Percentiles rank a stretch among this genome's conserved stretches.
Conservation (phyloP, 2,888 invertebrate species). For the Biston stratarius region DNA sequence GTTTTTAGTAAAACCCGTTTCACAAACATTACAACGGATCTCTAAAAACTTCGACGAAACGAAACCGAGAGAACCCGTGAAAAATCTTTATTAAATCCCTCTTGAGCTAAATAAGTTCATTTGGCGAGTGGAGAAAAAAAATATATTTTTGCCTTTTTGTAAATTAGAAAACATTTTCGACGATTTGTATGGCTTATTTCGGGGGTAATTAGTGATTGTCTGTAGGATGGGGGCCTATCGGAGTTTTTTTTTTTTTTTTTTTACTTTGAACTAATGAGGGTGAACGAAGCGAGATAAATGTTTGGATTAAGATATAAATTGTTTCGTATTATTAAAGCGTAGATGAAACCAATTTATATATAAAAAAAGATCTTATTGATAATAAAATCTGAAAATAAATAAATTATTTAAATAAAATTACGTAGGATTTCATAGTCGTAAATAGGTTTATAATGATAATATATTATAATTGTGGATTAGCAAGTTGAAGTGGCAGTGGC, state of each 20-base stretch:
- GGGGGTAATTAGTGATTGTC: slow-evolving; percentile 81
- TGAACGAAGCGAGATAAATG: slow-evolving; percentile 62
- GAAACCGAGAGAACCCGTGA: slow-evolving; percentile 75
- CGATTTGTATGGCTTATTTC: slow-evolving; percentile 84
- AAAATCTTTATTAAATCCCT: slow-evolving; percentile 86
- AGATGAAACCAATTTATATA: slow-evolving; percentile 37
- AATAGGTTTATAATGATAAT: too few relatives aligned
- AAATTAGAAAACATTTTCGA: slow-evolving; percentile 84
- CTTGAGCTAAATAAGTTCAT: slow-evolving; percentile 83
- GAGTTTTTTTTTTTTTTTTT: slow-evolving; percentile 73
- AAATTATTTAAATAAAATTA: too few relatives aligned
- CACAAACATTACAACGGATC: slow-evolving; percentile 34
- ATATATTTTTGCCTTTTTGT: slow-evolving; percentile 68
- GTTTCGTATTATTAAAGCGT: slow-evolving; percentile 44
- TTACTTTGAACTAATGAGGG: slow-evolving; percentile 74
- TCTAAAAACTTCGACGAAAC: slow-evolving; percentile 75
- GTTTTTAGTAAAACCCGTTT: neutral
- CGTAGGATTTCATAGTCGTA: too few relatives aligned
- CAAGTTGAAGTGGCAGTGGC: too few relatives aligned
- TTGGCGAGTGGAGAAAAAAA: slow-evolving; percentile 66
- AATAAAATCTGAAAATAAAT: too few relatives aligned
- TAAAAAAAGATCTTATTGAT: too few relatives aligned
- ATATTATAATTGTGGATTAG: too few relatives aligned
- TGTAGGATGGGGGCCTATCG: slow-evolving; percentile 59
- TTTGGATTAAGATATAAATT: slow-evolving; percentile 64